Evolutionary conservation across 1,140 invertebrate genomes (phyloP).

Genomic region (Bombus terrestris): DNA sequence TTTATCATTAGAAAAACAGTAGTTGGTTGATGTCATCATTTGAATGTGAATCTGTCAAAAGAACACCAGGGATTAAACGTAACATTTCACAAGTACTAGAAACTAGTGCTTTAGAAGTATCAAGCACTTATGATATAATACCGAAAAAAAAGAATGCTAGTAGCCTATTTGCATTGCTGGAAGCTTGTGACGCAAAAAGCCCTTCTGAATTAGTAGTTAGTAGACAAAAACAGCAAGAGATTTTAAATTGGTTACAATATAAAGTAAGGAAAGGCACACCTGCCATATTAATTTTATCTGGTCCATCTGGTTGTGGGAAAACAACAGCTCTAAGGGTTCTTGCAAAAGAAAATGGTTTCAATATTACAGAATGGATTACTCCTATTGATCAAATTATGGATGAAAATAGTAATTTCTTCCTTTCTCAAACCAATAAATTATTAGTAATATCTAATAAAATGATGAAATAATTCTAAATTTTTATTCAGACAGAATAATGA

Average conservation of each 20-base stretch:
- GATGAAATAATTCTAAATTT: background rate
- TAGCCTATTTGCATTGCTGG: conserved; percentile 69
- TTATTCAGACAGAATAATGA: conserved; percentile 66
- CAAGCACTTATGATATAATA: background rate
- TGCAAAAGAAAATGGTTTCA: conserved; percentile 84
- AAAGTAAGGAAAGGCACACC: conserved; percentile 77
- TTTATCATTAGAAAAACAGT: conserved; percentile 42
- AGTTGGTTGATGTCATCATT: conserved; percentile 57
- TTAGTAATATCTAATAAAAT: conserved; percentile 45
- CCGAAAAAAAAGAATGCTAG: conserved; percentile 52
- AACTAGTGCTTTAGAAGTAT: background rate
- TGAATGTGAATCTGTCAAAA: conserved; percentile 24
- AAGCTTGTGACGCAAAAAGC: conserved; percentile 74
- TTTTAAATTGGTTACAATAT: conserved; percentile 72
- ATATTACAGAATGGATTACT: conserved; percentile 88
- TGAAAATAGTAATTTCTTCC: conserved; percentile 75
- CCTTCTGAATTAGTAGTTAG: conserved; percentile 75
- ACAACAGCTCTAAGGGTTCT: conserved; percentile 85
- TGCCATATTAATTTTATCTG: conserved; percentile 86
- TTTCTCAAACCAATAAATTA: conserved; percentile 19
- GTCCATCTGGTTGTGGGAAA: conserved; percentile 89
- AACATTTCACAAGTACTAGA: background rate
- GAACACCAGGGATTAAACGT: background rate
- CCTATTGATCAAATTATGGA: conserved; percentile 84
- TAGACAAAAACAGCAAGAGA: conserved; percentile 78